Percentiles rank a stretch among this genome's conserved stretches.
Conservation (phyloP, 2,113 vertebrate species). For the Elachura formosa region DNA sequence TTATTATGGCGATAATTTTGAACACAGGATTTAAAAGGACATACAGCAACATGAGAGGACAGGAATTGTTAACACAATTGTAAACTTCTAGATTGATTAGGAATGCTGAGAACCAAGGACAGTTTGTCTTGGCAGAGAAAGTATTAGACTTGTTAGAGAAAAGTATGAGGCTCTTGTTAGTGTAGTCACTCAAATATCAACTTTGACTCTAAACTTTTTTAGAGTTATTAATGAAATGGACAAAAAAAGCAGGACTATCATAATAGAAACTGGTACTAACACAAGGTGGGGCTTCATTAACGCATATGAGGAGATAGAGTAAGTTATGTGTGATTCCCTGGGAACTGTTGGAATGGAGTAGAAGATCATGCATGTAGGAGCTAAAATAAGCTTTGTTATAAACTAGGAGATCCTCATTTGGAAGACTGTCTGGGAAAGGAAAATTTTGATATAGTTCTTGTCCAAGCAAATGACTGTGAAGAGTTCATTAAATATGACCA, state of each 20-base stretch:
- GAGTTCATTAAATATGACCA: not conserved
- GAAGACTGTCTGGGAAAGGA: not conserved
- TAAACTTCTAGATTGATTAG: not conserved
- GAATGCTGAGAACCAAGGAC: not conserved
- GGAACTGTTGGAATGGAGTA: not conserved
- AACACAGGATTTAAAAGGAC: not conserved
- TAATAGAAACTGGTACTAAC: not conserved
- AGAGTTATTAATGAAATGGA: not conserved
- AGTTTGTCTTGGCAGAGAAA: not conserved
- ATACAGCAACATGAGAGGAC: not conserved
- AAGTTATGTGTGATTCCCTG: not conserved
- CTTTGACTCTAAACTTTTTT: not conserved
- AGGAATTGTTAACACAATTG: not conserved
- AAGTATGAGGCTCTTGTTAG: not conserved
- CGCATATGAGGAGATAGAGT: not conserved
- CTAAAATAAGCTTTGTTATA: not conserved
- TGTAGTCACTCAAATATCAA: not conserved
- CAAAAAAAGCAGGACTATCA: not conserved
- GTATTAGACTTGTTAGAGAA: not conserved
- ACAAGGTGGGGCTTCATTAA: not conserved
- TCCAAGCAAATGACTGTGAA: not conserved
- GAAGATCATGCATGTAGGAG: not conserved
- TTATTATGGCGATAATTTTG: not conserved
- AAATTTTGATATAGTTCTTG: not conserved
- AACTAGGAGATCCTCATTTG: not conserved